These are phyloP conservation scores for Lutjanus campechanus DNA, from an alignment of 2,797 vertebrate species.

Conservation along the genomic window DNA sequence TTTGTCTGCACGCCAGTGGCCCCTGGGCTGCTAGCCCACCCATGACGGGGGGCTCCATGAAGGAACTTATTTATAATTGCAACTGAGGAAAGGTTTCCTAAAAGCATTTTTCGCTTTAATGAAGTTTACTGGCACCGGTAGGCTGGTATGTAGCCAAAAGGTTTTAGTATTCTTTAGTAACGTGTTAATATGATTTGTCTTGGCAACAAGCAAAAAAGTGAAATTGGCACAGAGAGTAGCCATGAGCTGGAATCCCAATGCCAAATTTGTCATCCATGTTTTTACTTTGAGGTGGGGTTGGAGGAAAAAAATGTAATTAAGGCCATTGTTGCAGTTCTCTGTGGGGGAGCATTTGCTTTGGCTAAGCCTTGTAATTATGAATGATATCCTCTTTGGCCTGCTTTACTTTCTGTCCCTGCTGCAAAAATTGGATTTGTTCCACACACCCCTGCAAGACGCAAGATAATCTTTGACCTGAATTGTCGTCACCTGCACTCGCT, in stretches of 20 bases:
- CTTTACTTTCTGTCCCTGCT: conserved; percentile 78
- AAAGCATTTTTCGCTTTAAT: conserved; percentile 84
- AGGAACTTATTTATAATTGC: conserved; percentile 89
- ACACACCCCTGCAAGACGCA: conserved; percentile 74
- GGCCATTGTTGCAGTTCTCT: conserved; percentile 83
- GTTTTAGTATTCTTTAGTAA: conserved; percentile 85
- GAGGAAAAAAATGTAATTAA: conserved; percentile 84
- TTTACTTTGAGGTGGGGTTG: conserved; percentile 84
- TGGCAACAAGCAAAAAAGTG: conserved; percentile 82
- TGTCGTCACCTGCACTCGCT: conserved; percentile 79
- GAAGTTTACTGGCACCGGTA: conserved; percentile 83
- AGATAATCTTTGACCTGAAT: conserved; percentile 84
- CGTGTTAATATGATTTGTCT: conserved; percentile 89
- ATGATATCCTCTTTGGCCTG: conserved; percentile 84
- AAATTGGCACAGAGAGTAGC: conserved; percentile 82
- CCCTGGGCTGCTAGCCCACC: conserved; percentile 85
- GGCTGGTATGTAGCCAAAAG: conserved; percentile 80
- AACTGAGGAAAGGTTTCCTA: conserved; percentile 84
- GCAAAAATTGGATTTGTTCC: conserved; percentile 83
- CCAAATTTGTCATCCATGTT: conserved; percentile 83
- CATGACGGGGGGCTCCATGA: conserved; percentile 83
- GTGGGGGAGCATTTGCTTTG: conserved; percentile 79
- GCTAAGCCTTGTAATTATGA: conserved; percentile 85
- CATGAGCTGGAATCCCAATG: conserved; percentile 82
- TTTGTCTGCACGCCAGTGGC: conserved; percentile 86